A percentile compares a stretch with the other conserved stretches of the same genome.
Conservation (phyloP, 2,113 vertebrate genomes). For the Sinocyclocheilus grahami region DNA sequence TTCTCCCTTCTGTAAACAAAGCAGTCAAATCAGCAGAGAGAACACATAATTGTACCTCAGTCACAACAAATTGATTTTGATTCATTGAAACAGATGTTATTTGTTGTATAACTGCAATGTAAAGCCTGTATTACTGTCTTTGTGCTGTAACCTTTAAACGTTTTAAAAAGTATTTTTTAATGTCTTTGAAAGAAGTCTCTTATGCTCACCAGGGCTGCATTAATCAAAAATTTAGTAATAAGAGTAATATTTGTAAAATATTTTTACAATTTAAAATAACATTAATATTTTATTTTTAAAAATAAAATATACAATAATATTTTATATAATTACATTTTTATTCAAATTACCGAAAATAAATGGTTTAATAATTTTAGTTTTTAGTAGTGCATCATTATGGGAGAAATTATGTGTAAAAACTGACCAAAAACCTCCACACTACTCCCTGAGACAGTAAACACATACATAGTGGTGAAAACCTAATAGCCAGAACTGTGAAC, state of each 20-base stretch:
- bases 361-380: too few species aligned
- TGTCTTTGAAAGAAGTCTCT: too few species aligned
- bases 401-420: neutral
- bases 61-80: neutral
- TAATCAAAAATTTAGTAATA: neutral
- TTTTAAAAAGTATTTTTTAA: neutral
- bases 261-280: too few species aligned
- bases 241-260: neutral
- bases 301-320: too few species aligned
- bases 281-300: too few species aligned
- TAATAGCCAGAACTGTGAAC: neutral
- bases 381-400: neutral
- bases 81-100: neutral
- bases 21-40: slow-evolving; percentile 53
- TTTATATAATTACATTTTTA: too few species aligned
- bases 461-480: neutral
- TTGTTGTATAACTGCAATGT: neutral
- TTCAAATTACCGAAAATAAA: too few species aligned
- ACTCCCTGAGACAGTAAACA: neutral
- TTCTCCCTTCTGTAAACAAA: slow-evolving; percentile 78
- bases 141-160: too few species aligned
- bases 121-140: neutral
- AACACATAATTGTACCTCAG: neutral
- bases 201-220: too few species aligned
- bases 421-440: neutral